Percentiles rank a stretch among this genome's conserved stretches.
Evolutionary conservation across 2,113 vertebrate species (phyloP).

Genomic region (Carettochelys insculpta): DNA sequence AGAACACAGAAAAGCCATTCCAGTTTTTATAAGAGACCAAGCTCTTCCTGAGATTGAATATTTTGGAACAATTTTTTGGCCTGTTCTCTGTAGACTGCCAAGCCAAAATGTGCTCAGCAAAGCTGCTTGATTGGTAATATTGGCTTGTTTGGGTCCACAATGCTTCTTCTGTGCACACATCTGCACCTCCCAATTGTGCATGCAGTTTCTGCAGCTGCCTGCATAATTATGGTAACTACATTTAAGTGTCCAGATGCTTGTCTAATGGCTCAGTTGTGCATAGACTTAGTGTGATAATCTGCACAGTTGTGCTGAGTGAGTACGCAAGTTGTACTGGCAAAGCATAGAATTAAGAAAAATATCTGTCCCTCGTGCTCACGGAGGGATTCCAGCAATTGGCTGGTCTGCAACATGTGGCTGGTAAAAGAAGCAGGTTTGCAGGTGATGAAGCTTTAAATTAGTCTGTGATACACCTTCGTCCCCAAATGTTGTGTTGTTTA

Average conservation of each 20-base stretch:
- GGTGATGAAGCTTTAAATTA: not conserved
- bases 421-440: not conserved
- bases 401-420: not conserved
- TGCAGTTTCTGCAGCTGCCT: not conserved
- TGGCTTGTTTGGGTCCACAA: constrained; percentile 18
- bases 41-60: constrained; percentile 17
- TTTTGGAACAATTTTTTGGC: constrained; percentile 52
- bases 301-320: constrained; percentile 31
- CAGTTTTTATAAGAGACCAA: constrained; percentile 29
- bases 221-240: not conserved
- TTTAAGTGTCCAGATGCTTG: not conserved
- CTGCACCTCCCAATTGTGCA: constrained; percentile 35
- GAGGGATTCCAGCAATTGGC: not conserved
- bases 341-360: not conserved
- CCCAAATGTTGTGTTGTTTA: not conserved
- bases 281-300: not conserved
- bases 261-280: constrained; percentile 1
- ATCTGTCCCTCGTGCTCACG: not conserved
- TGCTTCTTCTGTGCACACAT: constrained; percentile 18
- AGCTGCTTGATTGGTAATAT: not conserved
- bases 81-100: not conserved
- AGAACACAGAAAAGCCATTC: constrained; percentile 40
- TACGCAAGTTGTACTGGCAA: not conserved
- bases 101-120: constrained; percentile 21
- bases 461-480: constrained; percentile 4